Percentiles rank a stretch among this genome's conserved stretches.
Conservation (phyloP, 2,797 vertebrate species). For the Sternotherus odoratus region DNA sequence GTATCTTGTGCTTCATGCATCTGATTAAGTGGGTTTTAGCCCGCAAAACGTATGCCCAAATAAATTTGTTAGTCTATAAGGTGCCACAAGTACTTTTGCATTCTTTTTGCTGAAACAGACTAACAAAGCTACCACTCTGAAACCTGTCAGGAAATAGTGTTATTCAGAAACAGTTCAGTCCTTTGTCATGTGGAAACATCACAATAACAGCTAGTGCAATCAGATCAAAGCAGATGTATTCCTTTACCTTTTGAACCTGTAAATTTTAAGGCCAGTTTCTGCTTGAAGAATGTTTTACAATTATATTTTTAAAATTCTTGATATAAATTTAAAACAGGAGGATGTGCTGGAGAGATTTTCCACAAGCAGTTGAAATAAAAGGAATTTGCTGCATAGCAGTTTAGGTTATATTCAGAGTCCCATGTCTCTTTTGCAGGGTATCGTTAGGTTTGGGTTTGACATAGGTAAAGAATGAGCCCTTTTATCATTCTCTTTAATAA, state of each 20-base stretch:
- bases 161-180: not conserved
- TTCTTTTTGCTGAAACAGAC: not conserved
- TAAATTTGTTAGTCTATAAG: too few relatives aligned
- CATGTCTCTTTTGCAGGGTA: not conserved
- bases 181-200: not conserved
- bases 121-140: too few relatives aligned
- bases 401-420: not conserved
- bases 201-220: not conserved
- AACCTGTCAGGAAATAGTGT: not conserved
- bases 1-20: too few relatives aligned
- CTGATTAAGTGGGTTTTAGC: too few relatives aligned
- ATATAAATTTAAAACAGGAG: not conserved
- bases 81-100: too few relatives aligned
- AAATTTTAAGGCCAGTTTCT: not conserved
- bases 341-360: not conserved
- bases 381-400: rapidly evolving
- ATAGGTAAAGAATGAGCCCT: not conserved
- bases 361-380: not conserved
- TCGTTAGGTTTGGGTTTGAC: not conserved
- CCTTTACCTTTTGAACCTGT: not conserved
- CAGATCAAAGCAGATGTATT: not conserved
- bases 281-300: not conserved
- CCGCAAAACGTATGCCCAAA: too few relatives aligned
- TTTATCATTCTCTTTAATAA: not conserved
- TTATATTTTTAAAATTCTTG: not conserved